phyloP scores from a whole-genome alignment of 2,113 vertebrate species.

The Xenopus borealis region DNA sequence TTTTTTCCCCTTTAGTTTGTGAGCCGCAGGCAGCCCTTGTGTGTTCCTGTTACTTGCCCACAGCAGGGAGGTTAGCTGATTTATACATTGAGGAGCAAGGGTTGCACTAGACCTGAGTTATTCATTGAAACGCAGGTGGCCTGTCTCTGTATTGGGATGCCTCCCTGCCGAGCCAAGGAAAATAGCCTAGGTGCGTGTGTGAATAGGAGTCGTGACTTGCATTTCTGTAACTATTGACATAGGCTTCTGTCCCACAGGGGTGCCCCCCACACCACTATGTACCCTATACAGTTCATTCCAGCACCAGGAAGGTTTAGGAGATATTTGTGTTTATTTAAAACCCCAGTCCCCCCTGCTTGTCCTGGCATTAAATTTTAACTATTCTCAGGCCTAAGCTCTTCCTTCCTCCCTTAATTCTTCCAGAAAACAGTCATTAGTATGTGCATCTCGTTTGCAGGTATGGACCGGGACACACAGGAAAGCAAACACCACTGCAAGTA shows the following conservation, averaged over 20 bases:
- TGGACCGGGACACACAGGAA: slow-evolving; percentile 17
- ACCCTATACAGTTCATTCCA: background rate
- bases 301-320: slow-evolving; percentile 4
- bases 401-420: slow-evolving; percentile 25
- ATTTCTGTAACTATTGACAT: slow-evolving; percentile 17
- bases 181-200: slow-evolving; percentile 3
- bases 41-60: too few relatives aligned
- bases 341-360: background rate
- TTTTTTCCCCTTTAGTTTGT: too few relatives aligned
- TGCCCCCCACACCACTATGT: background rate
- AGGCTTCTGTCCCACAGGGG: slow-evolving; percentile 3
- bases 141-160: background rate
- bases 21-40: too few relatives aligned
- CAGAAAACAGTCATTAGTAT: slow-evolving; percentile 30
- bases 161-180: slow-evolving; percentile 6
- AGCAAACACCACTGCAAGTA: slow-evolving; percentile 8
- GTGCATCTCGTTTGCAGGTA: slow-evolving; percentile 14
- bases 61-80: too few relatives aligned
- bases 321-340: background rate
- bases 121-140: background rate
- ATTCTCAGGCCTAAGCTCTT: slow-evolving; percentile 10
- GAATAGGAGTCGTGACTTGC: slow-evolving; percentile 8
- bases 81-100: too few relatives aligned
- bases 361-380: background rate
- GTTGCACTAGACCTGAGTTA: background rate